Evolutionary conservation across 2,113 vertebrate genomes (phyloP).

Genomic region (Engystomops pustulosus): DNA sequence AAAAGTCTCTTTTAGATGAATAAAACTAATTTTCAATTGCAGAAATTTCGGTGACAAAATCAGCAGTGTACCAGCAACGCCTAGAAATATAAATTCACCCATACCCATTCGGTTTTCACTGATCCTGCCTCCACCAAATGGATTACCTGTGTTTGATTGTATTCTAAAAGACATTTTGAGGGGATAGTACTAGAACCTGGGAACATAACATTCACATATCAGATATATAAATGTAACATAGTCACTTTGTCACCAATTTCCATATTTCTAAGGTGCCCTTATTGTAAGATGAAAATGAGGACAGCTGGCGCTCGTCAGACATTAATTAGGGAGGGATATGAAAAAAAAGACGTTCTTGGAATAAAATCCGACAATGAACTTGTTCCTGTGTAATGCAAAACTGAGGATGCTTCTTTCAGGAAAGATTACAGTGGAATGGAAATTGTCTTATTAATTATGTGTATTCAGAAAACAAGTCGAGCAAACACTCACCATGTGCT

Average conservation of each 20-base stretch:
- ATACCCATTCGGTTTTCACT: too few relatives aligned
- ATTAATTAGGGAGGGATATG: slow-evolving; percentile 18
- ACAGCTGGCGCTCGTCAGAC: slow-evolving; percentile 40
- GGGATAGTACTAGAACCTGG: too few relatives aligned
- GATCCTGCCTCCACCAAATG: too few relatives aligned
- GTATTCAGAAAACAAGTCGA: slow-evolving; percentile 33
- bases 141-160: too few relatives aligned
- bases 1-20: too few relatives aligned
- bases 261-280: slow-evolving; percentile 19
- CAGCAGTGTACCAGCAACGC: too few relatives aligned
- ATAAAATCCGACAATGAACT: slow-evolving; percentile 32
- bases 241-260: neutral
- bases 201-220: neutral
- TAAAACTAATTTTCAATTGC: too few relatives aligned
- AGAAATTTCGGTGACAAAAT: too few relatives aligned
- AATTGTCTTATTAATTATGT: slow-evolving; percentile 53
- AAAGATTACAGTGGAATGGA: slow-evolving; percentile 34
- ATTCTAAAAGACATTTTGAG: too few relatives aligned
- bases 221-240: neutral
- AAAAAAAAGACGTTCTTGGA: slow-evolving; percentile 21
- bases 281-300: slow-evolving; percentile 13
- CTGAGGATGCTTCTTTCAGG: slow-evolving; percentile 42
- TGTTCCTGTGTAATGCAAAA: slow-evolving; percentile 48
- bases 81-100: too few relatives aligned
- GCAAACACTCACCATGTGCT: slow-evolving; percentile 37